A percentile compares a stretch with the other conserved stretches of the same genome.
Evolutionary conservation across 2,113 vertebrate genomes (phyloP).

Genomic region (Actenoides hombroni): DNA sequence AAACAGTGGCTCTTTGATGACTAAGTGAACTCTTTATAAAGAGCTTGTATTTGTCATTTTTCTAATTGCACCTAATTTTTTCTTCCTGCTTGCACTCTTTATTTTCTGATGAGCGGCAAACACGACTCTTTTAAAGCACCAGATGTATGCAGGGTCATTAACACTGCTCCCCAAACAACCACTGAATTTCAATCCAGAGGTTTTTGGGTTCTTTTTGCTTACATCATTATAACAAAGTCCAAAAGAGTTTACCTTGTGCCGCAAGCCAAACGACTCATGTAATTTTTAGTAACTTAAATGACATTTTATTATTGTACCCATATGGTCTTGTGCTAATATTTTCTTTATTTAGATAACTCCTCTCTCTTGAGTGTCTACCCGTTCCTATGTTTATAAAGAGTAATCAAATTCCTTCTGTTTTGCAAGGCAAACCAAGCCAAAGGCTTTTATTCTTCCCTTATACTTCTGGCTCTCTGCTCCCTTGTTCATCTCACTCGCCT

Average conservation of each 20-base stretch:
- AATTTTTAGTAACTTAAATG: constrained; percentile 15
- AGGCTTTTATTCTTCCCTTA: constrained; percentile 9
- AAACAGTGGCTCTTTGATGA: neutral
- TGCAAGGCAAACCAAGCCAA: constrained; percentile 8
- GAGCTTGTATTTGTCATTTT: neutral
- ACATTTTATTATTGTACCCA: constrained; percentile 2
- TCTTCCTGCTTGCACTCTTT: neutral
- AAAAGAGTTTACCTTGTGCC: neutral
- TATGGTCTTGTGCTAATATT: constrained; percentile 30
- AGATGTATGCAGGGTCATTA: neutral
- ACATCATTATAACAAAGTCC: neutral
- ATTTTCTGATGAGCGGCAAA: neutral
- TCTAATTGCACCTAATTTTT: neutral
- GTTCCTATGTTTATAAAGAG: neutral
- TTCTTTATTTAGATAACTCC: constrained; percentile 31
- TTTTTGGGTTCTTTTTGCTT: neutral
- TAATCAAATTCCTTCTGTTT: constrained; percentile 32
- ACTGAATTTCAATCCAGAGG: neutral
- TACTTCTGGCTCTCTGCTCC: neutral
- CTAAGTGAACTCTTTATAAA: neutral
- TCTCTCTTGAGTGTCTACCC: neutral
- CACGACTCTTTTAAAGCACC: neutral
- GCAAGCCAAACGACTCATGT: neutral
- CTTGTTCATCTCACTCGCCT: neutral
- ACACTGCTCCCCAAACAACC: neutral